These are phyloP conservation scores for Drosophila arizonae DNA, from an alignment of 1,140 invertebrate genomes.

Conservation along the genomic window DNA sequence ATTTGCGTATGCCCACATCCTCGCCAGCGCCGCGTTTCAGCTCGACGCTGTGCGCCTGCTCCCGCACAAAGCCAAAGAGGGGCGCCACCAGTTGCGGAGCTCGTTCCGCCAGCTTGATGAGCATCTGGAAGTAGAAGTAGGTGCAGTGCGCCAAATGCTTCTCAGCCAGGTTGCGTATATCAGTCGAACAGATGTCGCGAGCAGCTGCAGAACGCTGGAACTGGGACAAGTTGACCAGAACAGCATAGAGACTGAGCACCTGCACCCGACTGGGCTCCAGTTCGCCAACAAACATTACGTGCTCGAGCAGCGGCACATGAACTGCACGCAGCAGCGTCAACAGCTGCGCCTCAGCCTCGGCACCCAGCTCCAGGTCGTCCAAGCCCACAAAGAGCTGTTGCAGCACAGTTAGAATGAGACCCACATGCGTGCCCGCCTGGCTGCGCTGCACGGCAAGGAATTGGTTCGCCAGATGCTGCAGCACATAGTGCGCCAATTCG, in stretches of 20 bases:
- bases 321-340: slow-evolving; percentile 56
- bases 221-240: slow-evolving; percentile 26
- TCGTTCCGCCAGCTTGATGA: slow-evolving; percentile 68
- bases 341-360: slow-evolving; percentile 35
- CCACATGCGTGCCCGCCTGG: slow-evolving; percentile 62
- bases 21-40: slow-evolving; percentile 77
- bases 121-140: slow-evolving; percentile 77
- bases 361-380: background rate
- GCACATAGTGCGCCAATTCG: slow-evolving; percentile 56
- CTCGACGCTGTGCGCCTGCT: slow-evolving; percentile 67
- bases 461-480: slow-evolving; percentile 59
- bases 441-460: slow-evolving; percentile 73
- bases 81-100: slow-evolving; percentile 40
- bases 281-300: slow-evolving; percentile 80
- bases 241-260: slow-evolving; percentile 57
- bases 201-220: slow-evolving; percentile 38
- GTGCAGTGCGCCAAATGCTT: slow-evolving; percentile 80
- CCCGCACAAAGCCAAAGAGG: slow-evolving; percentile 48
- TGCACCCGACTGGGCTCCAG: slow-evolving; percentile 65
- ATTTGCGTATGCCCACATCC: slow-evolving; percentile 77
- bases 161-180: slow-evolving; percentile 63
- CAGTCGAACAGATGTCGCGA: slow-evolving; percentile 31
- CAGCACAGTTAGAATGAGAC: slow-evolving; percentile 59
- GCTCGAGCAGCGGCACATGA: slow-evolving; percentile 64
- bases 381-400: slow-evolving; percentile 58